These are phyloP conservation scores for Orthonevra nobilis DNA, from an alignment of 2,888 invertebrate genomes.

Conservation along the genomic window DNA sequence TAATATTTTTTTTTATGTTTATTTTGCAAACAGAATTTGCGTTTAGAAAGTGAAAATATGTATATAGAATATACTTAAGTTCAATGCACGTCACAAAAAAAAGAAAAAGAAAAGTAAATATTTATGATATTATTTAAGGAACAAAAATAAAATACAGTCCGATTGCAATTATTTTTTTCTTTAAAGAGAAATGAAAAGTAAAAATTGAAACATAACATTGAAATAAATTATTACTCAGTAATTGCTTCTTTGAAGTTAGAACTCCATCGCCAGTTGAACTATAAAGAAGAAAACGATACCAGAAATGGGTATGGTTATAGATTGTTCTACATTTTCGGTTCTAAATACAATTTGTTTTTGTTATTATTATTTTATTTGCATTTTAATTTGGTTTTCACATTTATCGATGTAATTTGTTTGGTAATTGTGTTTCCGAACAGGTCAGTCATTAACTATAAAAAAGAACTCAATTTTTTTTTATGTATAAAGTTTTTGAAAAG, in stretches of 20 bases:
- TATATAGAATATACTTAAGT: slow-evolving; percentile 57
- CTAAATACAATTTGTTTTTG: slow-evolving; percentile 32
- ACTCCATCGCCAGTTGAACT: slow-evolving; percentile 98
- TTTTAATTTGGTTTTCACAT: too few relatives aligned
- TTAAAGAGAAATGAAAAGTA: slow-evolving; percentile 60
- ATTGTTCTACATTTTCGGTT: slow-evolving; percentile 47
- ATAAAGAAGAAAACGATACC: slow-evolving; percentile 76
- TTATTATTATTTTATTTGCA: not conserved
- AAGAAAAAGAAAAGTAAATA: too few relatives aligned
- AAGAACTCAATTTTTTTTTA: too few relatives aligned
- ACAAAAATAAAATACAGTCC: slow-evolving; percentile 55
- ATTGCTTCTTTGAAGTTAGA: slow-evolving; percentile 98
- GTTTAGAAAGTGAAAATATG: slow-evolving; percentile 56
- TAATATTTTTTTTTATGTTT: slow-evolving; percentile 51
- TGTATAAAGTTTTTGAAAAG: too few relatives aligned
- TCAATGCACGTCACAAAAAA: slow-evolving; percentile 60
- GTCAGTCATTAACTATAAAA: too few relatives aligned
- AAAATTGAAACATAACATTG: slow-evolving; percentile 70
- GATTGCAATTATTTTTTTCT: slow-evolving; percentile 50
- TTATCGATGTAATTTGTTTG: too few relatives aligned
- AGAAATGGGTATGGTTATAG: slow-evolving; percentile 73
- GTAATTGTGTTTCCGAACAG: too few relatives aligned
- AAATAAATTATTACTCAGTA: slow-evolving; percentile 82
- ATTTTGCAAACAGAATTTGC: slow-evolving; percentile 59
- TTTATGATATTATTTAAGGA: slow-evolving; percentile 47